Evolutionary conservation across 2,797 vertebrate species (phyloP).

Genomic region (Sebastes matsubarae): DNA sequence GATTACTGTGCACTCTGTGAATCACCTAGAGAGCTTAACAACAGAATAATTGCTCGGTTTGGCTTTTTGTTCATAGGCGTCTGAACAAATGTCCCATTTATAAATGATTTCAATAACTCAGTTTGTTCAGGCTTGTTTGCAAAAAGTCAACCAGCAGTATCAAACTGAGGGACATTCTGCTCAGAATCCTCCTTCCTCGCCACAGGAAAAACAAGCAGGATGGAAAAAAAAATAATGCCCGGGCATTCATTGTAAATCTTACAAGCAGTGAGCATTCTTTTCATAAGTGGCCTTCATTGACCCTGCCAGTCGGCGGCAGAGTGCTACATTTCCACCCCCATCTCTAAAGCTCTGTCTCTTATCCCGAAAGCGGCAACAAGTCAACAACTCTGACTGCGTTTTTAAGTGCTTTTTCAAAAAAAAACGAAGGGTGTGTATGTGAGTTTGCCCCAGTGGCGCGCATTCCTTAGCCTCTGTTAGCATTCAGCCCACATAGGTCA

Average conservation of each 20-base stretch:
- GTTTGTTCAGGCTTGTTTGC: slow-evolving; percentile 37
- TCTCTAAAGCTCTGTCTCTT: slow-evolving; percentile 26
- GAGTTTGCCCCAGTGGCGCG: slow-evolving; percentile 45
- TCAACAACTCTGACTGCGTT: slow-evolving; percentile 67
- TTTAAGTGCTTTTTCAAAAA: slow-evolving; percentile 53
- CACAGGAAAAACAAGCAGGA: slow-evolving; percentile 18
- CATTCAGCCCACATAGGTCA: slow-evolving; percentile 84
- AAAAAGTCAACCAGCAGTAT: slow-evolving; percentile 27
- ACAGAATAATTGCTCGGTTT: not conserved
- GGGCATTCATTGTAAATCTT: slow-evolving; percentile 47
- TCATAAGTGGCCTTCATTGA: slow-evolving; percentile 66
- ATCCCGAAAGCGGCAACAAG: slow-evolving; percentile 49
- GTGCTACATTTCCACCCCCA: slow-evolving; percentile 36
- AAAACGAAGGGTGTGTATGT: slow-evolving; percentile 8
- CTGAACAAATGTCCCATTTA: slow-evolving; percentile 22
- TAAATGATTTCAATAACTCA: slow-evolving; percentile 49
- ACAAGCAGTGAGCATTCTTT: slow-evolving; percentile 57
- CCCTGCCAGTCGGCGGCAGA: slow-evolving; percentile 50
- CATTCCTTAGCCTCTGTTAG: slow-evolving; percentile 79
- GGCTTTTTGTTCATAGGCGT: not conserved
- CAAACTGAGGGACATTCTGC: slow-evolving; percentile 31
- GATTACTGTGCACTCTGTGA: not conserved
- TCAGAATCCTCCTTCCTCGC: slow-evolving; percentile 2
- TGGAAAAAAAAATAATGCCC: slow-evolving; percentile 2
- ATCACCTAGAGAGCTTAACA: slow-evolving; percentile 31